Conservation (phyloP, 2,888 invertebrate species). For the Alloplasta piceator region DNA sequence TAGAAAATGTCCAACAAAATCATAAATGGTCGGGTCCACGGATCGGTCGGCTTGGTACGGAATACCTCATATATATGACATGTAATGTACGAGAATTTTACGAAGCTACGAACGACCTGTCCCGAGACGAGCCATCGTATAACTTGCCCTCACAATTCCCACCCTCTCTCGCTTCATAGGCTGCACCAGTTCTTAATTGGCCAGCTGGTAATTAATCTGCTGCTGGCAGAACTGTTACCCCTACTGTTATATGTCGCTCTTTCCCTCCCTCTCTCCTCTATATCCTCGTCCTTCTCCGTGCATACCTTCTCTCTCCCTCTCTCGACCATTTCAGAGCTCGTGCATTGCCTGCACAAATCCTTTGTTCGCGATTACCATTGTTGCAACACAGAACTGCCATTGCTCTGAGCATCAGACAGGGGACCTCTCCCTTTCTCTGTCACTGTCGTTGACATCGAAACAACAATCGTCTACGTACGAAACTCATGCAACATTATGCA, state of each 20-base stretch:
- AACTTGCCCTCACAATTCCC: slow-evolving; percentile 42
- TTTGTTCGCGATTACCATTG: slow-evolving; percentile 64
- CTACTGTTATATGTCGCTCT: slow-evolving; percentile 34
- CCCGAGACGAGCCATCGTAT: slow-evolving; percentile 32
- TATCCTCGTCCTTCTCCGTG: slow-evolving; percentile 2
- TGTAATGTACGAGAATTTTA: slow-evolving; percentile 22
- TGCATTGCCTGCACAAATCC: slow-evolving; percentile 60
- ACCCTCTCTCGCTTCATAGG: slow-evolving; percentile 32
- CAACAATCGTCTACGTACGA: slow-evolving; percentile 12
- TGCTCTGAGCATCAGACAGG: slow-evolving; percentile 20
- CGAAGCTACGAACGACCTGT: too few relatives aligned
- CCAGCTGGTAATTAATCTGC: slow-evolving; percentile 72
- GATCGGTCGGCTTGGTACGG: too few relatives aligned
- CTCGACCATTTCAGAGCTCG: slow-evolving; percentile 41
- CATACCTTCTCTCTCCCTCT: slow-evolving; percentile 38
- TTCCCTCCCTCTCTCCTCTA: slow-evolving; percentile 20
- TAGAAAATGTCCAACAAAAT: too few relatives aligned
- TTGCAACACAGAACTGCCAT: slow-evolving; percentile 51
- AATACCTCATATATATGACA: too few relatives aligned
- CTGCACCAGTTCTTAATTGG: slow-evolving; percentile 73
- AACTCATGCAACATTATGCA: neutral
- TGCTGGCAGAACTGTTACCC: slow-evolving; percentile 68
- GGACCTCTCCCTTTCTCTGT: slow-evolving; percentile 1
- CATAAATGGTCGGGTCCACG: too few relatives aligned
- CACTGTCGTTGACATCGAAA: slow-evolving; percentile 20